Base-by-base conservation (phyloP, 2,888 invertebrate species). In the Andrena bucephala region DNA sequence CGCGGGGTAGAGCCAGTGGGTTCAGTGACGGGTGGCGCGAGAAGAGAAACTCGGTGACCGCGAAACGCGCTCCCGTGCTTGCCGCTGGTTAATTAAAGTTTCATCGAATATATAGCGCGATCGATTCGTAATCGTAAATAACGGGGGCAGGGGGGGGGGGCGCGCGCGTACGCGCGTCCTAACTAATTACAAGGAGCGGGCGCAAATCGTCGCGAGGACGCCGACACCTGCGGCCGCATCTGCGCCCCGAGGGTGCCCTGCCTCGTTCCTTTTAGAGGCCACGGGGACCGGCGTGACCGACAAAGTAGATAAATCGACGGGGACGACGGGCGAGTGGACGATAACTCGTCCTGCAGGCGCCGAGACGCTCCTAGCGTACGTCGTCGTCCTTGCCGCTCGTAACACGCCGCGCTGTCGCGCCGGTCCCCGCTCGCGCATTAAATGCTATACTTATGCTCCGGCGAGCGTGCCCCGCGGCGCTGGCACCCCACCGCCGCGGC, bases 391-490 rank as follows among this genome's bases (percentile, higher is more conserved):
- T 79, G 75, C 60, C 48, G 69, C 62, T 78, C 77, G 62, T 78
- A 62, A 79, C 78, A 57, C 88, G 82, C 75, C 50, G 68, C 7
- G 75, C 85, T 87, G 86, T 87, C 89, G 78, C 77, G 80, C 70
- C 72, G 65, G 70, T 71, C 59, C 81, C 84, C 13, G 72, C 69
- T 79, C 79, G 80, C 85, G 77, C 84, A 87, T 90, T 89, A 90
- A 90, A 85, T 80, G 85, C 85, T 69, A 87, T 89, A 81, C 85
- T 89, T 89, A 89, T 87, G 85, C 85, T 27, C 54, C 68, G 69
- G 77, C 79, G 68, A 81, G 83, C 76, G 75, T 81, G 82, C 80
- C 87, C 90, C 87, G 85, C 83, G 72, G 86, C 77, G 85, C 71
- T 71, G 86, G 85, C 84, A 82, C 80, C 86, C 84, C 77, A 73